These are phyloP conservation scores for Scrobipalpa atriplicella DNA, from an alignment of 2,888 invertebrate species.

Conservation along the genomic window DNA sequence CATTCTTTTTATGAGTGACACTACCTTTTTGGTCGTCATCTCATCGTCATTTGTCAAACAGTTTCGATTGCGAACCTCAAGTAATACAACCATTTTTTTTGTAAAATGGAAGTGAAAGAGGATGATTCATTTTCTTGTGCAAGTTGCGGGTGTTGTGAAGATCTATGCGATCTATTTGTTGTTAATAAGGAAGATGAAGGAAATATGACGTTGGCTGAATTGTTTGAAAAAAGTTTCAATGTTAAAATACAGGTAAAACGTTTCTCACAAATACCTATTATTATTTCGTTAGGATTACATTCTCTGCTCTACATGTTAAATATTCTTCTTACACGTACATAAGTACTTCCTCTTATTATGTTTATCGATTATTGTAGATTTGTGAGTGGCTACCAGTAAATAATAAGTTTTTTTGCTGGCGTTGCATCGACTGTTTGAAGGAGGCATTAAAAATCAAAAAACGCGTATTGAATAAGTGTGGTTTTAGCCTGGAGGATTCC, in stretches of 20 bases:
- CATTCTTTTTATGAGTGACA: slow-evolving; percentile 1
- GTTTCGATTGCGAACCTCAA: slow-evolving; percentile 1
- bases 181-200: slow-evolving; percentile 46
- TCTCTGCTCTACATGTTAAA: too few relatives aligned
- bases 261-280: not conserved
- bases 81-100: not conserved
- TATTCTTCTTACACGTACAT: too few relatives aligned
- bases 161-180: slow-evolving; percentile 80
- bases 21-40: slow-evolving; percentile 12
- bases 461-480: not conserved
- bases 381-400: not conserved
- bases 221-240: slow-evolving; percentile 68
- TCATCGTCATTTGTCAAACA: not conserved
- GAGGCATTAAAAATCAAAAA: not conserved
- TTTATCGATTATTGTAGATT: not conserved
- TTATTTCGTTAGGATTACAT: too few relatives aligned
- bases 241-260: slow-evolving; percentile 68
- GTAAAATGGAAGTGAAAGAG: slow-evolving; percentile 11
- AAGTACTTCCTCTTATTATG: not conserved
- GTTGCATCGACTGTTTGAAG: slow-evolving; percentile 7
- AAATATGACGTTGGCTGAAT: slow-evolving; percentile 70
- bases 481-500: not conserved
- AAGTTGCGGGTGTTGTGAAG: slow-evolving; percentile 32
- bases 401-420: slow-evolving; percentile 19
- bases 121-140: slow-evolving; percentile 10